Percentiles rank a stretch among this genome's conserved stretches.
These are phyloP conservation scores for Fratercula arctica DNA, from an alignment of 2,797 vertebrate genomes.

Conservation along the genomic window DNA sequence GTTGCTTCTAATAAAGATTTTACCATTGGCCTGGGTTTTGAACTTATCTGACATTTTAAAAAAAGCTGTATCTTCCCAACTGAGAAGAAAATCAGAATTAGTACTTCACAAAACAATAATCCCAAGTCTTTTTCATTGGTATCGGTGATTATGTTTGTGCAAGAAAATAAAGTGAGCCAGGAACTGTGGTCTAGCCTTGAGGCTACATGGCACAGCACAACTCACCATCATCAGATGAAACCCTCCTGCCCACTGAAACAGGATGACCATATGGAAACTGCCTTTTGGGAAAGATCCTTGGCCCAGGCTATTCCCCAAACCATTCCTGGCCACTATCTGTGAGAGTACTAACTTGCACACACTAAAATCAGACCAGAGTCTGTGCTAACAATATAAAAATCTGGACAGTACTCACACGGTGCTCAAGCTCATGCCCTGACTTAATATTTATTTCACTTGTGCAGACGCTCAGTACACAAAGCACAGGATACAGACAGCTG, in stretches of 20 bases:
- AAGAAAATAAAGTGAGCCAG: neutral
- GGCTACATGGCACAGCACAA: neutral
- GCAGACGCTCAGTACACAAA: neutral
- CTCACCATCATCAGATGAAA: neutral
- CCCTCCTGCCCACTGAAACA: neutral
- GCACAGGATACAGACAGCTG: neutral
- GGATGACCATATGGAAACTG: neutral
- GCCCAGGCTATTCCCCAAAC: neutral
- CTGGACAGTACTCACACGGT: neutral
- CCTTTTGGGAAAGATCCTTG: neutral
- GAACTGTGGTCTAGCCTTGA: neutral
- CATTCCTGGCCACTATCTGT: neutral
- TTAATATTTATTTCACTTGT: neutral
- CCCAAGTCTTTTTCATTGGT: neutral
- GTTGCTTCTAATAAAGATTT: neutral
- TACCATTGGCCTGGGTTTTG: neutral
- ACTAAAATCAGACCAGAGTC: neutral
- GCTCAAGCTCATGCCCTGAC: neutral
- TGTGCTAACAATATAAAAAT: neutral
- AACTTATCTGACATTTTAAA: neutral
- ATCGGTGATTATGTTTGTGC: neutral
- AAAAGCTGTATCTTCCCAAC: neutral
- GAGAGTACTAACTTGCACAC: neutral
- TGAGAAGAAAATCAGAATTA: neutral
- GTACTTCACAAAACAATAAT: neutral